Evolutionary conservation across 2,888 invertebrate species (phyloP).

Genomic region (Rotaria sp.): DNA sequence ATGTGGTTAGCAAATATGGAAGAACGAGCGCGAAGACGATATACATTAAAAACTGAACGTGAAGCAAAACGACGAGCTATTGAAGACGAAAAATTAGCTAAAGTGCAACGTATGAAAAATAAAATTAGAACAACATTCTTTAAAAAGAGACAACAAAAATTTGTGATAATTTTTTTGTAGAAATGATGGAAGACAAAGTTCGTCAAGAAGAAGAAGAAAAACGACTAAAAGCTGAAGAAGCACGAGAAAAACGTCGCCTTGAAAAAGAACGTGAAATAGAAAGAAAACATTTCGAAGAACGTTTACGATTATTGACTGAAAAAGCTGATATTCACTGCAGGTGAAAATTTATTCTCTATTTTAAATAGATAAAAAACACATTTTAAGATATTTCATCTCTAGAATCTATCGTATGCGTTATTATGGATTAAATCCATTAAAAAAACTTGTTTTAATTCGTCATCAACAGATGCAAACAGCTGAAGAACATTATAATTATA

Average conservation of each 20-base stretch:
- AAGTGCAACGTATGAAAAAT: constrained; percentile 34
- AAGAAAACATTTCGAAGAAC: constrained; percentile 46
- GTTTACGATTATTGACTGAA: constrained; percentile 45
- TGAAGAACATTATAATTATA: constrained; percentile 40
- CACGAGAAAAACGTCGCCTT: constrained; percentile 44
- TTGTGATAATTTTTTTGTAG: too few relatives aligned
- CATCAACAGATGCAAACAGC: constrained; percentile 45
- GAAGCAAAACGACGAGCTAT: constrained; percentile 48
- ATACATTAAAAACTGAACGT: constrained; percentile 49
- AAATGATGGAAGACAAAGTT: constrained; percentile 44
- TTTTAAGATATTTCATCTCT: constrained; percentile 9
- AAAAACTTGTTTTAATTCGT: constrained; percentile 46
- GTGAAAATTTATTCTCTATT: constrained; percentile 41
- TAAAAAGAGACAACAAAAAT: too few relatives aligned
- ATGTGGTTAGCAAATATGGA: constrained; percentile 48
- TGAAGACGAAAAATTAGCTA: constrained; percentile 51
- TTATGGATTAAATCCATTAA: constrained; percentile 44
- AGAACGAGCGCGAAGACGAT: constrained; percentile 49
- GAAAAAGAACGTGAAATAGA: constrained; percentile 45
- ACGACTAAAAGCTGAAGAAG: constrained; percentile 45
- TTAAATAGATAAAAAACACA: too few relatives aligned
- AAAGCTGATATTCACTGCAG: constrained; percentile 44
- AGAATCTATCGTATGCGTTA: constrained; percentile 36
- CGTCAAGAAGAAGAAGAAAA: constrained; percentile 47
- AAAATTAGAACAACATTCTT: too few relatives aligned